These are phyloP conservation scores for Pachycephala philippinensis DNA, from an alignment of 2,113 vertebrate species.

Conservation along the genomic window DNA sequence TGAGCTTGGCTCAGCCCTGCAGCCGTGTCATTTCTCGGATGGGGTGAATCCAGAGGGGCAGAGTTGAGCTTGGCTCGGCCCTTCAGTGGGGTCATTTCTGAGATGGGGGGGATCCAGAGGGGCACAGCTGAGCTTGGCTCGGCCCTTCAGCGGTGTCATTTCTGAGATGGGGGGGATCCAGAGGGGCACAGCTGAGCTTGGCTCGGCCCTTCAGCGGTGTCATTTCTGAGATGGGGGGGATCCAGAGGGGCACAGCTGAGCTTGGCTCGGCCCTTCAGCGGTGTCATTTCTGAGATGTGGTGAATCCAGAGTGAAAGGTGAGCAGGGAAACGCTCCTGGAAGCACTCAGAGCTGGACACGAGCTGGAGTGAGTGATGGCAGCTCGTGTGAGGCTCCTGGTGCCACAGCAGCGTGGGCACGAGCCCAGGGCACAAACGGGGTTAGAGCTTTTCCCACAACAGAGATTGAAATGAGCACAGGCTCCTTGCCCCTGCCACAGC, in stretches of 20 bases:
- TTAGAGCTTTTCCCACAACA: not conserved
- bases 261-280: not conserved
- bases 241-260: fast-evolving
- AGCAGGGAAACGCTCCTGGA: not conserved
- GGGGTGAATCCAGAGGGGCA: not conserved
- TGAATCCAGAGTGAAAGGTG: fast-evolving
- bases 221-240: not conserved
- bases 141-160: not conserved
- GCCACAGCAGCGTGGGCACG: fast-evolving
- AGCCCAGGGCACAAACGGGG: not conserved
- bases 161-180: not conserved
- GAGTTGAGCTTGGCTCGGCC: not conserved
- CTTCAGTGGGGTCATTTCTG: not conserved
- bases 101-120: not conserved
- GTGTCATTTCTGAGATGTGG: fast-evolving
- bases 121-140: not conserved
- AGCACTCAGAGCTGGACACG: fast-evolving
- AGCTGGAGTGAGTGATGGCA: not conserved
- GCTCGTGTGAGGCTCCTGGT: not conserved
- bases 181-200: not conserved
- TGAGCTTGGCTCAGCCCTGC: not conserved
- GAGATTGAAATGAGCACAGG: not conserved
- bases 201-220: not conserved
- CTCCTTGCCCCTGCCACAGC: not conserved
- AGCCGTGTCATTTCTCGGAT: fast-evolving